Conservation (phyloP, 2,888 invertebrate species). For the Malthinus flaveolus region DNA sequence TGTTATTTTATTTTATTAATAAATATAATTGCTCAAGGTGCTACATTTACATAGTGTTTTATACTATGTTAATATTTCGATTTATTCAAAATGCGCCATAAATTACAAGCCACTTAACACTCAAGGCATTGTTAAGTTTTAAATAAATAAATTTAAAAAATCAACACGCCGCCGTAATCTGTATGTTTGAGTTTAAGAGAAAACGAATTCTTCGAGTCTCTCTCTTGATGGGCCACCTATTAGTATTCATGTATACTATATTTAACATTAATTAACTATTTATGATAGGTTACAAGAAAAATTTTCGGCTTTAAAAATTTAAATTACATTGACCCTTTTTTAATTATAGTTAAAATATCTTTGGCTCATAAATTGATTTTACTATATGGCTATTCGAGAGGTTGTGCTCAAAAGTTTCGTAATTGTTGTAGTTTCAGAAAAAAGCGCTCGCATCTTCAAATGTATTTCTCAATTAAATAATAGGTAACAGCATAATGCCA, state of each 20-base stretch:
- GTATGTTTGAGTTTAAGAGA: slow-evolving; percentile 32
- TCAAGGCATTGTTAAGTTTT: slow-evolving; percentile 38
- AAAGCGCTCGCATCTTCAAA: too few relatives aligned
- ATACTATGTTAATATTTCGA: slow-evolving; percentile 32
- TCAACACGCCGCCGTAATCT: slow-evolving; percentile 31
- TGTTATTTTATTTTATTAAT: too few relatives aligned
- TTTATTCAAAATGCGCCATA: slow-evolving; percentile 35
- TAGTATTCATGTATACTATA: slow-evolving; percentile 38
- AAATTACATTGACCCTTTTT: slow-evolving; percentile 20
- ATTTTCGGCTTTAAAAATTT: slow-evolving; percentile 19
- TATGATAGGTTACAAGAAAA: slow-evolving; percentile 10
- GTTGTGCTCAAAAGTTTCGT: too few relatives aligned
- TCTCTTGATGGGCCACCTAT: slow-evolving; percentile 30
- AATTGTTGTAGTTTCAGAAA: too few relatives aligned
- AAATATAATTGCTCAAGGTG: slow-evolving; percentile 13
- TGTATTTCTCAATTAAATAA: too few relatives aligned
- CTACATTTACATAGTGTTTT: slow-evolving; percentile 27
- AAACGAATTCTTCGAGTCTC: slow-evolving; percentile 4
- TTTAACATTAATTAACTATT: slow-evolving; percentile 38
- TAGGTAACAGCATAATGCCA: too few relatives aligned
- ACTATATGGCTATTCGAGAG: too few relatives aligned
- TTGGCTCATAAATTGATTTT: too few relatives aligned
- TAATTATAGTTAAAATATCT: not conserved
- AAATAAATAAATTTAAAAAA: slow-evolving; percentile 39
- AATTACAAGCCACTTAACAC: slow-evolving; percentile 41